phyloP scores from a whole-genome alignment of 2,888 invertebrate species.

The Dorcus hopei region DNA sequence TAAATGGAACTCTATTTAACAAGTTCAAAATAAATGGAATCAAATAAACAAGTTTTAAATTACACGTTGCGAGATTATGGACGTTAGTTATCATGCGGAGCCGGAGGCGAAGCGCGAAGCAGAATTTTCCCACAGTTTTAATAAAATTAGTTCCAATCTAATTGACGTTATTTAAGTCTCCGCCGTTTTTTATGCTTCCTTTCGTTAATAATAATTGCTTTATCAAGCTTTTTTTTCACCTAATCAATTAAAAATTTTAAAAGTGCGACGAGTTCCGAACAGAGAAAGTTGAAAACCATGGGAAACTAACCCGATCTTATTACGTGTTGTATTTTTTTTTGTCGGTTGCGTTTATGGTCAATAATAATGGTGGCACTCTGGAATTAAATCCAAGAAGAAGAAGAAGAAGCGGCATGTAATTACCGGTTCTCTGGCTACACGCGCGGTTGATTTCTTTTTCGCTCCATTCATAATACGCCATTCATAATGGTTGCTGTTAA shows the following conservation, averaged over 20 bases:
- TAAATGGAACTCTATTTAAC: no score
- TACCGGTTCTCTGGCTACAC: background rate
- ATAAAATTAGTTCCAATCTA: constrained; percentile 6
- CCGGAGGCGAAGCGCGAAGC: background rate
- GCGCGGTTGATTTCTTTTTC: background rate
- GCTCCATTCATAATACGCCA: background rate
- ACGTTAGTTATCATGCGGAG: background rate
- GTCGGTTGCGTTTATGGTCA: no score
- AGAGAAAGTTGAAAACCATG: no score
- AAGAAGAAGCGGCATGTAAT: no score
- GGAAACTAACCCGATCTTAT: no score
- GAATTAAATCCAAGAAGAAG: no score
- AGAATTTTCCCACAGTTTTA: constrained; percentile 10
- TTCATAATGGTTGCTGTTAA: background rate
- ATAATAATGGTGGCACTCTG: no score
- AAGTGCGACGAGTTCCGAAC: background rate
- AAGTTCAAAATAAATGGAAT: background rate
- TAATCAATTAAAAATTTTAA: background rate
- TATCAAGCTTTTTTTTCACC: background rate
- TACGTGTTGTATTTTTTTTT: no score
- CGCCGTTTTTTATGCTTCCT: background rate
- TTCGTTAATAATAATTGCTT: background rate
- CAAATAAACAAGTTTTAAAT: constrained; percentile 3
- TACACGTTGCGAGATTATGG: background rate
- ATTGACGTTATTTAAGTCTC: background rate